A percentile compares a stretch with the other conserved stretches of the same genome.
These are phyloP conservation scores for Cydia amplana DNA, from an alignment of 1,140 invertebrate genomes.

Conservation along the genomic window DNA sequence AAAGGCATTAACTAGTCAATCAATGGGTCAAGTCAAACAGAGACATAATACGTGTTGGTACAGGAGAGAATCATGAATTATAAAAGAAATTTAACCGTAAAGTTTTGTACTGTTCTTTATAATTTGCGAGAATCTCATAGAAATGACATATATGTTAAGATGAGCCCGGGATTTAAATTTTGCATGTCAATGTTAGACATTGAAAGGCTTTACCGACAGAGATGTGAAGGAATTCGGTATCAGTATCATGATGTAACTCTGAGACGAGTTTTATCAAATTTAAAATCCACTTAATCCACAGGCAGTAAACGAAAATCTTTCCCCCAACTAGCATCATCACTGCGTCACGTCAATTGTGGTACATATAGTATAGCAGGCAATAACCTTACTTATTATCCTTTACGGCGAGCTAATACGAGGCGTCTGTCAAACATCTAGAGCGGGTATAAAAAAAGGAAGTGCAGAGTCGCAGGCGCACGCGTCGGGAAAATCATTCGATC, in stretches of 20 bases:
- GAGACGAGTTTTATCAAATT: slow-evolving; percentile 59
- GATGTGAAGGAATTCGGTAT: slow-evolving; percentile 53
- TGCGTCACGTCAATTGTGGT: slow-evolving; percentile 49
- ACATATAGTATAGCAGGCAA: slow-evolving; percentile 60
- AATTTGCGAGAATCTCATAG: not conserved
- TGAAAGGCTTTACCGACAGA: slow-evolving; percentile 15
- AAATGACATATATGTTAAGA: not conserved
- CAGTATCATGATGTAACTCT: slow-evolving; percentile 65
- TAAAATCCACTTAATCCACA: slow-evolving; percentile 68
- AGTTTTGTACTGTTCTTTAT: not conserved
- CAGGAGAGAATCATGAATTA: too few species aligned
- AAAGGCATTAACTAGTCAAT: too few species aligned
- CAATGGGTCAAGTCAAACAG: too few species aligned
- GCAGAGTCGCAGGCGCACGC: slow-evolving; percentile 58
- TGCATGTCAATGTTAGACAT: slow-evolving; percentile 17
- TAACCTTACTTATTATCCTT: slow-evolving; percentile 78
- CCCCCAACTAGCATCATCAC: slow-evolving; percentile 58
- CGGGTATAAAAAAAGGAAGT: slow-evolving; percentile 77
- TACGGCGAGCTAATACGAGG: slow-evolving; percentile 71
- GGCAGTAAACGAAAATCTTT: slow-evolving; percentile 74
- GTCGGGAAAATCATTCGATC: slow-evolving; percentile 72
- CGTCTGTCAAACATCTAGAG: slow-evolving; percentile 73
- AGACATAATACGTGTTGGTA: too few species aligned
- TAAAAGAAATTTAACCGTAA: too few species aligned
- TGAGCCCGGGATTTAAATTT: slow-evolving; percentile 2